Evolutionary conservation across 2,888 invertebrate species (phyloP).

Genomic region (Malacosoma neustria): DNA sequence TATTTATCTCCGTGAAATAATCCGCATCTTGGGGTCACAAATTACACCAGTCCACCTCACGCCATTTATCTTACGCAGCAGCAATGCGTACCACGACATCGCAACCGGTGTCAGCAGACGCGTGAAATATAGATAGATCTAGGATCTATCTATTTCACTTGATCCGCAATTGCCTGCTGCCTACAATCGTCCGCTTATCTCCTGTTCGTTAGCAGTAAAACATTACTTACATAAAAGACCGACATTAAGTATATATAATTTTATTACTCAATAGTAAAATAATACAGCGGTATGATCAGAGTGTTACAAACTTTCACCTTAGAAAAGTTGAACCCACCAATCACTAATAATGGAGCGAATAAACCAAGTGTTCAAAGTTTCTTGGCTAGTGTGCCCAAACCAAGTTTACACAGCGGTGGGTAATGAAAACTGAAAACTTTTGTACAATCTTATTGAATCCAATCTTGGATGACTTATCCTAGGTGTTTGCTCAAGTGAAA

Average conservation of each 20-base stretch:
- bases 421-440: slow-evolving; percentile 7
- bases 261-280: no score
- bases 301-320: background rate
- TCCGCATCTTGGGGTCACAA: no score
- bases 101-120: no score
- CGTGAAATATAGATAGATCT: no score
- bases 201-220: no score
- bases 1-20: background rate
- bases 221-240: no score
- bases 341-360: background rate
- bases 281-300: no score
- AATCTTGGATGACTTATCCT: background rate
- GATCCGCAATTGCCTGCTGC: no score
- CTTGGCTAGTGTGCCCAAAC: slow-evolving; percentile 2
- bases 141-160: background rate
- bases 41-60: background rate
- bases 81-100: no score
- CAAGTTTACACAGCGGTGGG: slow-evolving; percentile 1
- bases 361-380: background rate
- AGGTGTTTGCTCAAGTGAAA: background rate
- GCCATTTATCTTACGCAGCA: slow-evolving; percentile 1
- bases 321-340: background rate
- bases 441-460: background rate
- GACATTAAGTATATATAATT: no score
- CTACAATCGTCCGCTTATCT: no score